Evolutionary conservation across 2,797 vertebrate genomes (phyloP).

Genomic region (Cirrhinus mrigala): DNA sequence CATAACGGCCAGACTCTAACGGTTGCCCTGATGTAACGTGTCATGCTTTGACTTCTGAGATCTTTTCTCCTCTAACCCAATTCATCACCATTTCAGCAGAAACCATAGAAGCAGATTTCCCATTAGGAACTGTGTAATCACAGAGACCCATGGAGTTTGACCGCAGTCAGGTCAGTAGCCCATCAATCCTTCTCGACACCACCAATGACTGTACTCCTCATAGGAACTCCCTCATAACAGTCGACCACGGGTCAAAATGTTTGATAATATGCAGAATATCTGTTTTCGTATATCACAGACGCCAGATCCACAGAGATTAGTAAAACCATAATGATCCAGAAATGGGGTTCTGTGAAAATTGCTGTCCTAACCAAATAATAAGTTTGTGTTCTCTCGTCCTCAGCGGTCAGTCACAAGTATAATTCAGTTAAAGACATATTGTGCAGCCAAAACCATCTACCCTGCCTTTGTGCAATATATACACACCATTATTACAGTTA

Average conservation of each 20-base stretch:
- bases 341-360: slow-evolving; percentile 34
- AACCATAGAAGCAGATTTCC: slow-evolving; percentile 57
- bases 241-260: background rate
- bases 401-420: slow-evolving; percentile 15
- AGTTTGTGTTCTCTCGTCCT: slow-evolving; percentile 10
- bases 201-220: slow-evolving; percentile 70
- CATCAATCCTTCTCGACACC: slow-evolving; percentile 47
- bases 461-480: background rate
- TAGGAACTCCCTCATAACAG: slow-evolving; percentile 52
- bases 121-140: slow-evolving; percentile 65
- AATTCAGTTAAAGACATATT: slow-evolving; percentile 14
- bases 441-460: slow-evolving; percentile 4
- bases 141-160: slow-evolving; percentile 69
- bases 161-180: slow-evolving; percentile 73
- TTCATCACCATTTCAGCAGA: slow-evolving; percentile 67
- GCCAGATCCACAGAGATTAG: slow-evolving; percentile 27
- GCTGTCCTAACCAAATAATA: slow-evolving; percentile 18
- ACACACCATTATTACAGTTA: slow-evolving; percentile 21
- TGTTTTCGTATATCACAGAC: slow-evolving; percentile 3
- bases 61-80: slow-evolving; percentile 35
- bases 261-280: slow-evolving; percentile 25
- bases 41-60: slow-evolving; percentile 29
- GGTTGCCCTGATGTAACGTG: background rate
- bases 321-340: slow-evolving; percentile 31
- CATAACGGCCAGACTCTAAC: slow-evolving; percentile 30